Evolutionary conservation across 2,797 vertebrate species (phyloP).

Genomic region (Tauraco hartlaubi): DNA sequence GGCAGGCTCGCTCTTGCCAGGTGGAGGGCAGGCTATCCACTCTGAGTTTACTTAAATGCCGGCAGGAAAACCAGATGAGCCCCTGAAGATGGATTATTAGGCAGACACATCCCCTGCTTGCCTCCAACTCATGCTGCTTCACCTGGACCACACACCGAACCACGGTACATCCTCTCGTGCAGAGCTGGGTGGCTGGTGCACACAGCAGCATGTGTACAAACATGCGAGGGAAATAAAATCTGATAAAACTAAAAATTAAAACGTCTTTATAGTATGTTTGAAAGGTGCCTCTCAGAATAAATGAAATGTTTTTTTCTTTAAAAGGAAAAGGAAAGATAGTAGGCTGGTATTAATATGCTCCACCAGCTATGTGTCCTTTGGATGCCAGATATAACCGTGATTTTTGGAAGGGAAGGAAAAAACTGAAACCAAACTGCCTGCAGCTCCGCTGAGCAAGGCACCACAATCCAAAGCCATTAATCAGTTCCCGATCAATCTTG

Average conservation of each 20-base stretch:
- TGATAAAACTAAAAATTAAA: neutral
- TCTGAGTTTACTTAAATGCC: neutral
- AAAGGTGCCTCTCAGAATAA: neutral
- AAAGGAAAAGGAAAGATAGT: neutral
- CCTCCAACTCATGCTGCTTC: neutral
- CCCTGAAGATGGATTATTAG: neutral
- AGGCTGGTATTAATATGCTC: neutral
- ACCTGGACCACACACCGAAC: neutral
- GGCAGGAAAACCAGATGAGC: neutral
- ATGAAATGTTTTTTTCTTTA: neutral
- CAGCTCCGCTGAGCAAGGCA: slow-evolving; percentile 68
- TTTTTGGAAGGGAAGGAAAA: slow-evolving; percentile 62
- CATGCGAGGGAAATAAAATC: neutral
- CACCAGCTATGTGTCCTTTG: neutral
- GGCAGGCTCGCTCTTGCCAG: neutral
- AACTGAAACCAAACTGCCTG: slow-evolving; percentile 20
- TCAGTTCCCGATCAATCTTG: slow-evolving; percentile 78
- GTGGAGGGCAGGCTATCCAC: neutral
- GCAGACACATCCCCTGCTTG: neutral
- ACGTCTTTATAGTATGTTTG: neutral
- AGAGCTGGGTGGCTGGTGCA: neutral
- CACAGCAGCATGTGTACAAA: neutral
- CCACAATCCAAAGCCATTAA: slow-evolving; percentile 79
- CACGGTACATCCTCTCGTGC: neutral
- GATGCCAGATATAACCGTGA: neutral